These are phyloP conservation scores for Bursaphelenchus mucronatus DNA, from an alignment of 1,140 invertebrate genomes.

Conservation along the genomic window DNA sequence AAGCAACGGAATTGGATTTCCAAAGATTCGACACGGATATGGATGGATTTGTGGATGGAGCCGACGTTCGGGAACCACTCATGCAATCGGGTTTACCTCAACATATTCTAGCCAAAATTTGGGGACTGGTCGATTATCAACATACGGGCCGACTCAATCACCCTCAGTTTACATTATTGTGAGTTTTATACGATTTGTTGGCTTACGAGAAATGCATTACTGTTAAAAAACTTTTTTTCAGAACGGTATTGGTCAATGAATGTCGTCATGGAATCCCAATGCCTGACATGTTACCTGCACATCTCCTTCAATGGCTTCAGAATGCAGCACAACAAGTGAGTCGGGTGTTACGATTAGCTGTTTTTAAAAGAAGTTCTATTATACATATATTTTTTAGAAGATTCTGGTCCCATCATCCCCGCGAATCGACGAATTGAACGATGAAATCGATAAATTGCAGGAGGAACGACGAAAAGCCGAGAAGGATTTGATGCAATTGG, in stretches of 20 bases:
- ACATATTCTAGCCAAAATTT: constrained; percentile 83
- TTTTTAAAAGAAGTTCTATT: too few species aligned
- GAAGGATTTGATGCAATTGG: constrained; percentile 47
- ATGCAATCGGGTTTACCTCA: constrained; percentile 80
- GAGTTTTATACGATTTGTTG: neutral
- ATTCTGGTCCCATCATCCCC: constrained; percentile 24
- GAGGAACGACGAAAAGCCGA: constrained; percentile 45
- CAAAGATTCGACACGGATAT: constrained; percentile 80
- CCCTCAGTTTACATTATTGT: constrained; percentile 88
- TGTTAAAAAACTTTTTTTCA: too few species aligned
- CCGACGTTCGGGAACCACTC: constrained; percentile 87
- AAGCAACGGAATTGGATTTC: constrained; percentile 79
- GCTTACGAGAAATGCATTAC: constrained; percentile 62
- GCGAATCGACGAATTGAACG: constrained; percentile 40
- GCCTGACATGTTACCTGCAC: constrained; percentile 77
- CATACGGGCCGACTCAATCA: constrained; percentile 75
- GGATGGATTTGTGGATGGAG: constrained; percentile 87
- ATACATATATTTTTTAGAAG: neutral
- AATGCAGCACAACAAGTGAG: neutral
- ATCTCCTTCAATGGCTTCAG: constrained; percentile 70
- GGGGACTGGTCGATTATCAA: constrained; percentile 67
- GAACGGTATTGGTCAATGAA: constrained; percentile 70
- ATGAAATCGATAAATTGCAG: constrained; percentile 30
- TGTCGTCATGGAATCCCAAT: constrained; percentile 75
- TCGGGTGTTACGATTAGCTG: too few species aligned